Evolutionary conservation across 2,888 invertebrate genomes (phyloP), one percentile per base, ranked within the genome.

Genomic region (Apomyelois bistriatella): DNA sequence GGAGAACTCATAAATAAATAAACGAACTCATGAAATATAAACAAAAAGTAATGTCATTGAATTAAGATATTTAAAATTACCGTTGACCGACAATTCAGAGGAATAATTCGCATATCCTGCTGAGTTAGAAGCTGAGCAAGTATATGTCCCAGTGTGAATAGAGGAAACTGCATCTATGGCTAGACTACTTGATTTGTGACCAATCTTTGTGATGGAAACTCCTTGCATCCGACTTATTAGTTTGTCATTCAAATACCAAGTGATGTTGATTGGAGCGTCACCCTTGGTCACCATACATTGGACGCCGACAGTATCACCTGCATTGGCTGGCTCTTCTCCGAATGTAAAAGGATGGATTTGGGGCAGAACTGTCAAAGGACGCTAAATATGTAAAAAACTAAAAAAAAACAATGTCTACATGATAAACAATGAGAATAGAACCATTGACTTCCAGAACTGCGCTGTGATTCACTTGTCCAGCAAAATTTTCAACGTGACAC

Each of bases 221-320:
- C 93, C 93, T 60, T 84, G 82, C 72, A 85, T 89, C 62, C 77
- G 86, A 53, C 69, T 90, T 64, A 91, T 92, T 65, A 86, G 91
- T 74, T 83, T 91, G 63, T 92, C 93, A 81, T 96, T 94, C 60
- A 95, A 92, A 28, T 91, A 91, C 96, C 96, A 96, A 51, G 92
- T 92, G 52, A 97, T 93, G 69, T 93, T 92, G 35, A 97, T 88
- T 6, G 96, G 97, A 49, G 93, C 90, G 76, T 97, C 97, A 42
- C 97, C 96, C 80, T 95, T 95, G 47, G 93, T 92, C 38, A 95
- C 93, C 85, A 94, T 93, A 78, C 96, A 96, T 60, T 93, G 93
- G 2, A 94, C 92, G 53, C 95, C 95, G 37, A 94, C 94, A 59
- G 94, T 92, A 60, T 96, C 95, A 4, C 95, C 96, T 55, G 94